Evolutionary conservation across 2,113 vertebrate species (phyloP), one percentile per base, ranked within the genome.

Genomic region (Ariopsis seemanni): DNA sequence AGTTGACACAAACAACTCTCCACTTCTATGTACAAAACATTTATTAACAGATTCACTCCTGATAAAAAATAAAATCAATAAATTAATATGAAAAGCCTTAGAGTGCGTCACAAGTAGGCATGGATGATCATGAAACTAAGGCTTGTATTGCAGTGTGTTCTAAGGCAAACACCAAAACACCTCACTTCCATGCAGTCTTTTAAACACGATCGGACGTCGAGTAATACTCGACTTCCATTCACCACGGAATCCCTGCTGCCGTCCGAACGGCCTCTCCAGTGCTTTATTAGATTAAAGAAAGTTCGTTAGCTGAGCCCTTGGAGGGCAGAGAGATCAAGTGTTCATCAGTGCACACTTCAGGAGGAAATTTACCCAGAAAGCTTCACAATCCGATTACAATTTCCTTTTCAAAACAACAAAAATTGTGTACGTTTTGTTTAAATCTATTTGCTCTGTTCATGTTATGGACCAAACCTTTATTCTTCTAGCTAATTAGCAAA

Each of bases 61-160:
- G 85, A 87, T 93, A 91, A 93, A 93, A 93, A 85, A 80, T 89
- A 91, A 92, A 88, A 7, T 67, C 90, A 95, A 95, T 95, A 95
- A 95, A 89, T 95, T 95, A 95, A 90, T 82, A 89, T 92, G 57
- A 91, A 93, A 93, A 91, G 91, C 93, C 92, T 92, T 79, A 85
- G 88, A 83, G 58, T 87, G 88, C 69, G 90, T 91, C 92, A 90
- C 92, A 91, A 91, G 88, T 91, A 92, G 91, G 93, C 92, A 90
- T 74, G 55, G 90, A 94, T 93, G 92, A 93, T 93, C 89, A 92
- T 93, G 90, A 90, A 94, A 91, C 94, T 95, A 96, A 96, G 95
- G 95, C 95, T 94, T 93, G 91, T 94, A 95, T 96, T 96, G 94
- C 93, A 94, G 93, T 89, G 84, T 90, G 91, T 92, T 91, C 92